Evolutionary conservation across 1,140 invertebrate genomes (phyloP), one percentile per base, ranked within the genome.

Genomic region (Brachionus manjavacas): DNA sequence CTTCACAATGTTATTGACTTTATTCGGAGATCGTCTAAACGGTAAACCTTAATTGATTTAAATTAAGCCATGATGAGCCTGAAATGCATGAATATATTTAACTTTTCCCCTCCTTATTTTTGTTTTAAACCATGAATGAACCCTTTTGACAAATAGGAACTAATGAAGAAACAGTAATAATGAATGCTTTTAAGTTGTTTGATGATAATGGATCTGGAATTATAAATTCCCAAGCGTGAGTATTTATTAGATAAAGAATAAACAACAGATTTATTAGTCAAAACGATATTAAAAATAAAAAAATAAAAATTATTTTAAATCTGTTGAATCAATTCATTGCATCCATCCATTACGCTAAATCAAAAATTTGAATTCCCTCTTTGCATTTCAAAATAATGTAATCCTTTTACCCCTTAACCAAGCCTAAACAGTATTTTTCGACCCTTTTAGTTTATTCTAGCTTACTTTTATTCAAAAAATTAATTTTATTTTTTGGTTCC

Each of bases 181-280:
- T 96, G 88, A 97, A 97, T 91, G 96, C 96, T 28, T 97, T 97
- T 89, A 95, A 95, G 88, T 96, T 95, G 90, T 97, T 96, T 88
- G 96, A 97, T 88, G 95, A 97, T 90, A 95, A 96, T 87, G 96
- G 96, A 88, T 93, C 89, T 84, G 95, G 88, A 72, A 35, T 25
- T 49, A 23, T 84, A 16, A 68, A 31, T n/a, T 39, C 46, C 14
- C 14, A 81, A 43, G n/a, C 23, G 74, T 78, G 31, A 78, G 74
- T 78, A n/a, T 70, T 28, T 28, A n/a, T 0, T 35, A 35, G 7
- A 35, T 35, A 35, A 35, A 7, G 31, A 35, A 35, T 6, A 35
- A 28, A 28, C n/a, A 72, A 41, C 9, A n/a, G 6, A 41, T 39
- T 39, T 41, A 16, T 43, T 43, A 72, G 43, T 14, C 2, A 39